A percentile compares a stretch with the other conserved stretches of the same genome.
Conservation (phyloP, 2,888 invertebrate species). For the Liodrosophila aerea region DNA sequence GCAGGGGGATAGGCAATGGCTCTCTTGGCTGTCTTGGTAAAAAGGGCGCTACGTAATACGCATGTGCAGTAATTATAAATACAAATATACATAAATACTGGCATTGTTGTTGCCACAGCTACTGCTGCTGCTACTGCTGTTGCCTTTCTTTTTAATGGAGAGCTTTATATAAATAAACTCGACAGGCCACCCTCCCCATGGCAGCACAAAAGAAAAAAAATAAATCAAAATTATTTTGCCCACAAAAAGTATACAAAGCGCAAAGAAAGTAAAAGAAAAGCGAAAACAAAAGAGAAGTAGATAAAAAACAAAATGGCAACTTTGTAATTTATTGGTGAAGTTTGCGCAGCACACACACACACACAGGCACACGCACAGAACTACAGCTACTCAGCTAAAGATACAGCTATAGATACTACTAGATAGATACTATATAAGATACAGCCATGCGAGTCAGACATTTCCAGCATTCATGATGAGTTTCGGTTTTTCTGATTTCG, state of each 20-base stretch:
- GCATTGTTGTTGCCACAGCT: constrained; percentile 27
- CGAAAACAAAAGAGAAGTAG: constrained; percentile 52
- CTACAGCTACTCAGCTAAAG: constrained; percentile 36
- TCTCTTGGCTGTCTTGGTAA: constrained; percentile 8
- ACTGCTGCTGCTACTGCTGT: constrained; percentile 27
- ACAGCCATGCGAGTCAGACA: constrained; percentile 29
- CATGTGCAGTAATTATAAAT: constrained; percentile 82
- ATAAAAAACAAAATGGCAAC: constrained; percentile 77
- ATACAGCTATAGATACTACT: constrained; percentile 35
- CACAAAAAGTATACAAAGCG: constrained; percentile 62
- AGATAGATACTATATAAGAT: constrained; percentile 27
- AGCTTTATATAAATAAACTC: constrained; percentile 78
- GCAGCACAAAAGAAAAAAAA: constrained; percentile 51
- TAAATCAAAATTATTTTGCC: constrained; percentile 79
- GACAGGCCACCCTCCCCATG: constrained; percentile 31
- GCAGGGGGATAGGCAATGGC: constrained; percentile 1
- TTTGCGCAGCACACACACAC: constrained; percentile 61
- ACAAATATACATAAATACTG: constrained; percentile 73
- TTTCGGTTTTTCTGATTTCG: constrained; percentile 17
- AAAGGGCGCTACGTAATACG: constrained; percentile 65
- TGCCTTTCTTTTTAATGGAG: constrained; percentile 72
- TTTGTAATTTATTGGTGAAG: constrained; percentile 78
- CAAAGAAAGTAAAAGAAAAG: constrained; percentile 13
- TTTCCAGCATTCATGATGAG: constrained; percentile 55
- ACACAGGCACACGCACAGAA: constrained; percentile 34